Evolutionary conservation across 1,140 invertebrate genomes (phyloP).

Genomic region (Sminthurinus signatus): DNA sequence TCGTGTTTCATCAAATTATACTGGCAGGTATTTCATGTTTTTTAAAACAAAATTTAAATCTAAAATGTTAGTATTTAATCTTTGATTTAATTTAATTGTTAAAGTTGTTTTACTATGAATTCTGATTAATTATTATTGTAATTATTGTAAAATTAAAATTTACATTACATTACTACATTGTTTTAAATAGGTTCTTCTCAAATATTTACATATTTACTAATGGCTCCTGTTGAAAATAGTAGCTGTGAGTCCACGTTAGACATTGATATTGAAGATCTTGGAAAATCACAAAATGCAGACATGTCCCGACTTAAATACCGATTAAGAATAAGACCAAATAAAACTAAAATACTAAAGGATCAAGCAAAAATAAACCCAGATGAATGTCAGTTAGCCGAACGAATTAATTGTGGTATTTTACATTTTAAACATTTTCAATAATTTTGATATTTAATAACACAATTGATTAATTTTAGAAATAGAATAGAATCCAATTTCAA

Average conservation of each 20-base stretch:
- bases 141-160: too few species aligned
- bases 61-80: too few species aligned
- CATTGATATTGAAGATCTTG: constrained; percentile 19
- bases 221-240: neutral
- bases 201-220: neutral
- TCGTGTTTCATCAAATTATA: too few species aligned
- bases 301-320: neutral
- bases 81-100: too few species aligned
- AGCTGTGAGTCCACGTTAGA: too few species aligned
- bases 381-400: neutral
- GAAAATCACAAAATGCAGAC: neutral
- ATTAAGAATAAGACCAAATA: neutral
- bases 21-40: too few species aligned
- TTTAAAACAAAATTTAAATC: too few species aligned
- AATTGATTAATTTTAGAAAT: neutral
- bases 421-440: constrained; percentile 32
- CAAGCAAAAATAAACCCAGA: neutral
- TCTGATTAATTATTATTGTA: too few species aligned
- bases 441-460: too few species aligned
- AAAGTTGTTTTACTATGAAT: too few species aligned
- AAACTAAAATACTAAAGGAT: neutral
- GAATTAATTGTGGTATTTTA: neutral
- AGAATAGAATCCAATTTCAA: neutral
- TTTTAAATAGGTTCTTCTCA: neutral
- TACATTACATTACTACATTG: too few species aligned